Base-by-base conservation (phyloP, 2,888 invertebrate genomes). In the Fragum whitleyi region DNA sequence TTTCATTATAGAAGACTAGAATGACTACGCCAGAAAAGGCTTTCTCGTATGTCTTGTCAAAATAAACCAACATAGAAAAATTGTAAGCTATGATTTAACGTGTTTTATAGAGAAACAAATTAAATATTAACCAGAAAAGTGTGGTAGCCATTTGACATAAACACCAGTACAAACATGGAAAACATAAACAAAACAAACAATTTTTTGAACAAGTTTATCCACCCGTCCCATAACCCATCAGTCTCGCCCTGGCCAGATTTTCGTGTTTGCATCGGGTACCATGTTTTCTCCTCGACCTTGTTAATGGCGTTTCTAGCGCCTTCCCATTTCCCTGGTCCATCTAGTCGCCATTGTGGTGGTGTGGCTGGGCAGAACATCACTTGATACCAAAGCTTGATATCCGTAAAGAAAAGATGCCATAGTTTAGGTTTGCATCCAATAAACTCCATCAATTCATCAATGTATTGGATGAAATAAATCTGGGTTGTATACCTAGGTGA, bases 381-480 rank as follows among this genome's bases (percentile, higher is more conserved):
- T 47, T 79, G 81, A 29, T 79, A 85, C 86, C 85, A 88, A 2
- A 89, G 76, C 9, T 79, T 81, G 2, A 80, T 76, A 51, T 88
- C 83, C 6, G 70, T 68, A 55, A 86, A 83, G 78, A 89, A 87
- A n/a, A 79, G 75, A 39, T 86, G 84, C 84, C 85, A 81, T 1
- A 87, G 65, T 9, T 82, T 82, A 0, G 87, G 89, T 65, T 81
- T 79, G 42, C 89, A 89, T 0, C 87, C 89, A 28, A 89, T 87
- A 69, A 80, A 75, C 14, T 74, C 67, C 1, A 84, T 79, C 1
- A 89, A 26, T 55, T 78, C 83, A 61, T 88, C 87, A 3, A 87
- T 80, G 62, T 88, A 89, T 47, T 83, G 77, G 39, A 89, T 88
- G 79, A 87, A 89, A 75, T 87, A 88, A 6, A 89, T 83, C 51